These are phyloP conservation scores for Caenorhabditis japonica DNA, from an alignment of 2,888 invertebrate species.

Conservation along the genomic window DNA sequence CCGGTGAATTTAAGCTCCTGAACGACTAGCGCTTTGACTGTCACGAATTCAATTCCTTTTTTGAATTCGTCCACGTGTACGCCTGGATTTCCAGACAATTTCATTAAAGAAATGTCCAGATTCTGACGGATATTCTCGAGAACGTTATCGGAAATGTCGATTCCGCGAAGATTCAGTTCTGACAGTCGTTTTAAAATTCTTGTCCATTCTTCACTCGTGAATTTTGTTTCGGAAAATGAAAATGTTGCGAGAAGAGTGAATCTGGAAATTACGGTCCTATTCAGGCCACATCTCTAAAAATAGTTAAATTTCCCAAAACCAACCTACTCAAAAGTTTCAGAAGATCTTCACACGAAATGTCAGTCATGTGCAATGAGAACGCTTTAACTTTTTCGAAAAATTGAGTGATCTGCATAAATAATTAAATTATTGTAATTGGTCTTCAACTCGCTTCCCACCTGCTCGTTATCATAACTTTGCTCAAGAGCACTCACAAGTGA, in stretches of 20 bases:
- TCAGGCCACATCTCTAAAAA: too few relatives aligned
- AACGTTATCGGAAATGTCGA: conserved; percentile 49
- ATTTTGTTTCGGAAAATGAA: conserved; percentile 42
- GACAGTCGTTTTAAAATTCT: conserved; percentile 23
- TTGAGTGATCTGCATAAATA: conserved; percentile 13
- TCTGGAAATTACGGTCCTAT: too few relatives aligned
- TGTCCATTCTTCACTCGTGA: conserved; percentile 31
- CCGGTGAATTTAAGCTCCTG: conserved; percentile 53
- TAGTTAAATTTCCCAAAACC: neutral
- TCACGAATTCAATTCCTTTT: conserved; percentile 48
- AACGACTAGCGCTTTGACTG: conserved; percentile 49
- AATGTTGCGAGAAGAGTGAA: conserved; percentile 48
- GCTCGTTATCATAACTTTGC: conserved; percentile 21
- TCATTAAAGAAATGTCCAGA: conserved; percentile 46
- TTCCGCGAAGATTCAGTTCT: conserved; percentile 45
- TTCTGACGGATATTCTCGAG: conserved; percentile 22
- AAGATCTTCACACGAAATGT: conserved; percentile 19
- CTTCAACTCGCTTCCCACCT: too few relatives aligned
- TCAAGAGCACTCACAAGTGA: conserved; percentile 46
- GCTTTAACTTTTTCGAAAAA: conserved; percentile 44
- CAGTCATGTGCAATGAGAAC: conserved; percentile 29
- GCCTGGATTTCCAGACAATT: conserved; percentile 52
- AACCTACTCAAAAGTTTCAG: conserved; percentile 28
- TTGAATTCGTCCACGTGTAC: conserved; percentile 43
- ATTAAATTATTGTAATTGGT: neutral